Percentiles rank a stretch among this genome's conserved stretches.
phyloP scores from a whole-genome alignment of 1,140 invertebrate genomes.

The Drosophila pruinosa region DNA sequence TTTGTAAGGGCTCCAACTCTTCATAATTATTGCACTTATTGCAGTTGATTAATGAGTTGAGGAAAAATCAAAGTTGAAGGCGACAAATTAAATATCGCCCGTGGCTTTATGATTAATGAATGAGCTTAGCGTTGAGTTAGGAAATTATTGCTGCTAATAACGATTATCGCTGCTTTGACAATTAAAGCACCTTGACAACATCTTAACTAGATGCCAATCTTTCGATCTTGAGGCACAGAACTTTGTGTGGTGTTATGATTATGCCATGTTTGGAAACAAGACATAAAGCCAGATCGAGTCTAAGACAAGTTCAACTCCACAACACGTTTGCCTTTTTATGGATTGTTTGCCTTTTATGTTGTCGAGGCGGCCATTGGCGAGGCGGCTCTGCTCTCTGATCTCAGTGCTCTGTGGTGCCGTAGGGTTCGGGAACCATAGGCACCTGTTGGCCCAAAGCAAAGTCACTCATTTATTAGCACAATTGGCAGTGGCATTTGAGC shows the following conservation, averaged over 20 bases:
- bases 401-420: conserved; percentile 1
- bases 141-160: conserved; percentile 8
- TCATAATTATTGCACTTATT: background rate
- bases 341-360: conserved; percentile 39
- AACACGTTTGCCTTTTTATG: conserved; percentile 59
- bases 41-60: conserved; percentile 1
- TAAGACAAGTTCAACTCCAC: background rate
- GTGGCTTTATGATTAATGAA: background rate
- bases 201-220: background rate
- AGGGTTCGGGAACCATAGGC: conserved; percentile 10
- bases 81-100: background rate
- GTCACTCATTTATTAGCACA: conserved; percentile 59
- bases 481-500: conserved; percentile 50
- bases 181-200: background rate
- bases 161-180: background rate
- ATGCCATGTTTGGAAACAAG: background rate
- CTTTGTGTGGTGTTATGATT: background rate
- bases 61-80: background rate
- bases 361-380: background rate
- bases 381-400: conserved; percentile 21
- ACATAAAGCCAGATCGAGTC: conserved; percentile 6
- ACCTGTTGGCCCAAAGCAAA: conserved; percentile 64
- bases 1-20: background rate
- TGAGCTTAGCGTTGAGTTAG: background rate
- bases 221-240: background rate